Base-by-base conservation (phyloP, 2,113 vertebrate genomes). In the Peromyscus californicus region DNA sequence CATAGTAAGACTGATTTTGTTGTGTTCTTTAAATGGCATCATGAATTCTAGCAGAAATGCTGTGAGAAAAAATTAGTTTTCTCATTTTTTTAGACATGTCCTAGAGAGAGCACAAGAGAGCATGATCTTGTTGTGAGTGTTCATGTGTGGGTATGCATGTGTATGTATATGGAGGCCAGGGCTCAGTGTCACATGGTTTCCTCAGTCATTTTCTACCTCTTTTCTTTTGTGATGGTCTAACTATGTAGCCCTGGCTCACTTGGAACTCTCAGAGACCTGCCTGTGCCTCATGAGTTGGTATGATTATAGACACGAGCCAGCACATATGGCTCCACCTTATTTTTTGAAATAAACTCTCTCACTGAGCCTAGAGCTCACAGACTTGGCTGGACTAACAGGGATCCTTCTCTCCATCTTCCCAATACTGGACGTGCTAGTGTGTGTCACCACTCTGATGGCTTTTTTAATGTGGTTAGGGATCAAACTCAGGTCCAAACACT, bases 41-140 rank as follows among this genome's bases (percentile, higher is more conserved):
- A 89, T 7, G 45, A 96, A 72, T n/a, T 83, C 80, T 65, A 95
- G 29, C 19, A 89, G 57, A 88, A 70, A 76, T 33, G 4, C 45
- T 74, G 0, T 63, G 33, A 12, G n/a, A 59, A 10, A 82, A 93
- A 92, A 12, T 79, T 85, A 65, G n/a, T 72, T 89, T n/a, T 57
- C 63, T 80, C 24, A 57, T 6, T 94, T 95, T 91, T 94, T 45
- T 94, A 57, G 57, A n/a, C 93, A 74, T 97, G 2, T 39, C 42
- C 65, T 51, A 31, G 31, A 54, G 24, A 59, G 33, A 57, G n/a
- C 24, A 15, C 9, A 48, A 33, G 31, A 4, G 33, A 36, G 79
- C 15, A 12, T n/a, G 54, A 15, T 1, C 13, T 11, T 59, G 54
- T 83, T n/a, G n/a, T n/a, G 36, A 61, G 10, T 83, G 80, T 65